These are phyloP conservation scores for Falco rusticolus DNA, from an alignment of 2,797 vertebrate species.

Conservation along the genomic window DNA sequence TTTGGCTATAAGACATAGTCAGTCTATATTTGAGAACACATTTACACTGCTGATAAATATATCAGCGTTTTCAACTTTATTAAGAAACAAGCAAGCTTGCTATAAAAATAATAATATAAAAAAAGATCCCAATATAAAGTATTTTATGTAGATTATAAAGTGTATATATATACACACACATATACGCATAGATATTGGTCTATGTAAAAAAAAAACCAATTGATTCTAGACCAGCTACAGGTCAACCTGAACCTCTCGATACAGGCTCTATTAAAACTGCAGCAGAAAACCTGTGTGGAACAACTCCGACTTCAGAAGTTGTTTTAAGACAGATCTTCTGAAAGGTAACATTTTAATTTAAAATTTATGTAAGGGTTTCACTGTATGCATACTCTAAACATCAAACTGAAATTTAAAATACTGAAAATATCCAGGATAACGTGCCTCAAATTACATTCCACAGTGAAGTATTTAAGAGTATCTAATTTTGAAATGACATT, in stretches of 20 bases:
- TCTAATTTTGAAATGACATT: background rate
- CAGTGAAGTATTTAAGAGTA: background rate
- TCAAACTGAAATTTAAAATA: background rate
- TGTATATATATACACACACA: accelerated
- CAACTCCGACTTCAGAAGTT: background rate
- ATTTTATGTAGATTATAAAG: background rate
- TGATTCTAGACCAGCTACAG: background rate
- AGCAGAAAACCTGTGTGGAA: background rate
- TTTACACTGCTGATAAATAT: background rate
- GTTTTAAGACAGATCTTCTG: background rate
- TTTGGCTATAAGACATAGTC: background rate
- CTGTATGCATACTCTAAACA: background rate
- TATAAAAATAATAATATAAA: background rate
- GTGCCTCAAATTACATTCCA: background rate
- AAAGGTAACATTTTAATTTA: background rate
- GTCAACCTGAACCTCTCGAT: background rate
- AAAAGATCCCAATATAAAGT: background rate
- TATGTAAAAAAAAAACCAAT: background rate
- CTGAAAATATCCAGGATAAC: background rate
- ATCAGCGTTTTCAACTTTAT: background rate
- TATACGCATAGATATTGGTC: accelerated
- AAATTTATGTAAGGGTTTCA: background rate
- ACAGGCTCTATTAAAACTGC: background rate
- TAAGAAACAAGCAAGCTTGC: background rate
- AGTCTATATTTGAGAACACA: background rate